Percentiles rank a stretch among this genome's conserved stretches.
Evolutionary conservation across 2,888 invertebrate species (phyloP).

Genomic region (Ametastegia equiseti): DNA sequence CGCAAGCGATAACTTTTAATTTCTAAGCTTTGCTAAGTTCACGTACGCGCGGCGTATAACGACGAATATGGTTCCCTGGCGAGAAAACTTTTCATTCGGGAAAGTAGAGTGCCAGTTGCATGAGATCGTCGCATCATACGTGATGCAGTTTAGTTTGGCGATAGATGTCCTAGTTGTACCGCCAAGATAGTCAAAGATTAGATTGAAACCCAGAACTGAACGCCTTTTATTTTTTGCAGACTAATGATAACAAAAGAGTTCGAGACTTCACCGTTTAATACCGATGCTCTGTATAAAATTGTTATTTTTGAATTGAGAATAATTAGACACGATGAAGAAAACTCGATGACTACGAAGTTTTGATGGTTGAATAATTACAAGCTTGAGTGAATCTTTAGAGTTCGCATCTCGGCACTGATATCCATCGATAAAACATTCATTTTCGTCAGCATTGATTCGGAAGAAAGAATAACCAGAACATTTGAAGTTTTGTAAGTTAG

Average conservation of each 20-base stretch:
- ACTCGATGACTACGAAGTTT: not conserved
- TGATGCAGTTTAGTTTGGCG: not conserved
- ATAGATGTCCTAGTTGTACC: too few relatives aligned
- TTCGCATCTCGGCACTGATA: not conserved
- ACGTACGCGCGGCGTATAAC: conserved; percentile 31
- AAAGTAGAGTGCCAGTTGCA: not conserved
- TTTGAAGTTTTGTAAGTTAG: not conserved
- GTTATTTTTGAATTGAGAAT: not conserved
- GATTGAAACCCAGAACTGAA: too few relatives aligned
- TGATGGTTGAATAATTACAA: not conserved
- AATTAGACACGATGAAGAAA: not conserved
- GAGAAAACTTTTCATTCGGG: conserved; percentile 13
- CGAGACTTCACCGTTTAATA: too few relatives aligned
- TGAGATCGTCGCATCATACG: conserved; percentile 10
- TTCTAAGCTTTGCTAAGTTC: conserved; percentile 29
- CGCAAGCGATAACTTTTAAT: conserved; percentile 34
- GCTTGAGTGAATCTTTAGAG: not conserved
- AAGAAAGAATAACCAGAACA: not conserved
- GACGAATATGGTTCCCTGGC: conserved; percentile 18
- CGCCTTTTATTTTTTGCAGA: too few relatives aligned
- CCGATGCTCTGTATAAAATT: too few relatives aligned
- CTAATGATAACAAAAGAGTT: too few relatives aligned
- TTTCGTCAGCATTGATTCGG: not conserved
- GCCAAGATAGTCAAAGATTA: too few relatives aligned
- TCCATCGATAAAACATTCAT: not conserved